These are phyloP conservation scores for Etheostoma nigrum DNA, from an alignment of 2,797 vertebrate species.

Conservation along the genomic window DNA sequence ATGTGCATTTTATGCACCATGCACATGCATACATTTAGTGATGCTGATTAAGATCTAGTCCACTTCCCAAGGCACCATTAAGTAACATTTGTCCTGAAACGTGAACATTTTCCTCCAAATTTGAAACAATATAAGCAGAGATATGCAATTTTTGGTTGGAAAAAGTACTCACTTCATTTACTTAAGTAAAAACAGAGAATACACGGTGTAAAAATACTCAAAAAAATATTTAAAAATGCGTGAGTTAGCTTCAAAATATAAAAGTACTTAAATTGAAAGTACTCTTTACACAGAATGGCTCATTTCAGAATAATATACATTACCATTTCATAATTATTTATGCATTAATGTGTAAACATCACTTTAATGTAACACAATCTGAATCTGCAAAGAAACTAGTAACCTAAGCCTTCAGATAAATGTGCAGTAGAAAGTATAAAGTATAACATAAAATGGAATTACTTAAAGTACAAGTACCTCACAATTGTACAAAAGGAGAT, in stretches of 20 bases:
- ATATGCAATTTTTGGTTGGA: background rate
- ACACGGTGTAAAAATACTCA: too few species aligned
- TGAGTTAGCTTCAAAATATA: background rate
- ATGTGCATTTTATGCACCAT: conserved; percentile 1
- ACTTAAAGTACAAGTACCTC: background rate
- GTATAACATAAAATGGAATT: background rate
- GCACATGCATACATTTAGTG: background rate
- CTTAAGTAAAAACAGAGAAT: too few species aligned
- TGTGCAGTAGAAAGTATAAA: background rate
- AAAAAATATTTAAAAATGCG: too few species aligned
- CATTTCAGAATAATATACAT: background rate
- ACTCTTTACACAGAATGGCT: background rate
- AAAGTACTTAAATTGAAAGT: background rate
- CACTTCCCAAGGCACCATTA: too few species aligned
- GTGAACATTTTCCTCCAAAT: conserved; percentile 2
- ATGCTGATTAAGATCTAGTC: conserved; percentile 12
- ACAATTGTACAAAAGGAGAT: background rate
- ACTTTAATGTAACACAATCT: too few species aligned
- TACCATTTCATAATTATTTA: background rate
- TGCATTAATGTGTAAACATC: background rate
- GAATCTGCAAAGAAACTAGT: too few species aligned
- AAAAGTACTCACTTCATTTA: too few species aligned
- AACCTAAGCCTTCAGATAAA: background rate
- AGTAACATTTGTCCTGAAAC: background rate
- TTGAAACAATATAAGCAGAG: background rate